Evolutionary conservation across 2,113 vertebrate species (phyloP).

Genomic region (Bambusicola thoracicus): DNA sequence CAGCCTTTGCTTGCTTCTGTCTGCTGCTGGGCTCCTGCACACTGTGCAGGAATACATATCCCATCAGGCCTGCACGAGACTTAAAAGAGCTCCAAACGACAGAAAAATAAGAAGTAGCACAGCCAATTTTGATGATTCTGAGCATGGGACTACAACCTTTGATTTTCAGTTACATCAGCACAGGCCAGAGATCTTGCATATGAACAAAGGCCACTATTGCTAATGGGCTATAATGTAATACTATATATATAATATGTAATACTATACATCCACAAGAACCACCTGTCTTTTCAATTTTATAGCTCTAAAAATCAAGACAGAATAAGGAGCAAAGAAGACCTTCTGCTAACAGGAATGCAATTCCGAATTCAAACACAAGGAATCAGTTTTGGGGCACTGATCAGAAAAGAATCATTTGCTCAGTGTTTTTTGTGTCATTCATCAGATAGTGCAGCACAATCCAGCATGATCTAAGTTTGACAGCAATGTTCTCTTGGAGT

Average conservation of each 20-base stretch:
- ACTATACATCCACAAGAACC: not conserved
- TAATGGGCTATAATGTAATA: too few species aligned
- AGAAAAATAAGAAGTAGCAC: not conserved
- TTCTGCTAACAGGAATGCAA: not conserved
- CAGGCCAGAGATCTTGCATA: not conserved
- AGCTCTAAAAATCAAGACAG: not conserved
- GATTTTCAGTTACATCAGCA: not conserved
- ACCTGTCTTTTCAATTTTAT: not conserved
- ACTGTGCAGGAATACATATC: not conserved
- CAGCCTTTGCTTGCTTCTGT: not conserved
- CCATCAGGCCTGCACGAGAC: not conserved
- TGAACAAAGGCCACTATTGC: not conserved
- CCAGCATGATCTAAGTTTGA: not conserved
- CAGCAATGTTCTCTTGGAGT: not conserved
- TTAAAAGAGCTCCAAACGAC: not conserved
- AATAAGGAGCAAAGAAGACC: not conserved
- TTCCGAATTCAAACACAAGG: not conserved
- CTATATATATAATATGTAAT: too few species aligned
- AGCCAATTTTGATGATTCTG: not conserved
- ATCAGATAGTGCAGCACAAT: not conserved
- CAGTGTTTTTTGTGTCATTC: not conserved
- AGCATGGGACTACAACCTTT: not conserved
- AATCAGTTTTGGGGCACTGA: not conserved
- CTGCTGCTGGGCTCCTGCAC: rapidly evolving
- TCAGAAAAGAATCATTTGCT: not conserved